These are phyloP conservation scores for Pholis gunnellus DNA, from an alignment of 2,113 vertebrate genomes.

Conservation along the genomic window DNA sequence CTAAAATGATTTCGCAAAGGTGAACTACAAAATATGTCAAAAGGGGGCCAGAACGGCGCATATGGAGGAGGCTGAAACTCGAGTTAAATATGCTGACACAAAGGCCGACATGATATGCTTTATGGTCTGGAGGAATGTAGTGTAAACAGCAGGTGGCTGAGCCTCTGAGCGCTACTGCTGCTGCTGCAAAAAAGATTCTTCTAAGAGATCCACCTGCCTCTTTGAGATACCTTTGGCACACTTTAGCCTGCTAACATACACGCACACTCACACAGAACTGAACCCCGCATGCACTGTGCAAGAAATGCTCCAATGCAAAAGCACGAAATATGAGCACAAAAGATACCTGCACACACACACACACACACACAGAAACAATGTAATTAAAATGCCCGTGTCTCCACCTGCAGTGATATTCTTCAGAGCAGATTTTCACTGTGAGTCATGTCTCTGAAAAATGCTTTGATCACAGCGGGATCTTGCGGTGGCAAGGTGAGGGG, in stretches of 20 bases:
- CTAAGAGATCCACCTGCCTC: constrained; percentile 54
- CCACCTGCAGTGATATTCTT: constrained; percentile 51
- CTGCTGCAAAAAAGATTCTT: constrained; percentile 24
- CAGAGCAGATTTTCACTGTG: constrained; percentile 47
- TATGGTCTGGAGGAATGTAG: constrained; percentile 30
- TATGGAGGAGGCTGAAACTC: constrained; percentile 24
- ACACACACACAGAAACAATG: constrained; percentile 20
- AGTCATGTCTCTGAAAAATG: constrained; percentile 48
- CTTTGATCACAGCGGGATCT: constrained; percentile 76
- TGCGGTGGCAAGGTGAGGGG: constrained; percentile 37
- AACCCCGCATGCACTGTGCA: neutral
- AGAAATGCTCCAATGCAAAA: neutral
- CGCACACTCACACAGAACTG: neutral
- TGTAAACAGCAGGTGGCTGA: constrained; percentile 60
- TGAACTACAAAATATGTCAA: constrained; percentile 21
- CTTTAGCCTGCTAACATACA: constrained; percentile 6
- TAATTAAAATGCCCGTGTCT: constrained; percentile 63
- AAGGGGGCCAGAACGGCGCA: neutral
- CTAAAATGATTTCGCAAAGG: constrained; percentile 44
- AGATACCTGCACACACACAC: neutral
- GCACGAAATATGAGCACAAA: neutral
- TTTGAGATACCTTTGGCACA: constrained; percentile 52
- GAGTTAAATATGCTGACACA: constrained; percentile 48
- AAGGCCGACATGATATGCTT: constrained; percentile 47
- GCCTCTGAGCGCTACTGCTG: constrained; percentile 26